Percentiles rank a stretch among this genome's conserved stretches.
These are phyloP conservation scores for Drosophila yakuba DNA, from an alignment of 1,140 invertebrate species.

Conservation along the genomic window DNA sequence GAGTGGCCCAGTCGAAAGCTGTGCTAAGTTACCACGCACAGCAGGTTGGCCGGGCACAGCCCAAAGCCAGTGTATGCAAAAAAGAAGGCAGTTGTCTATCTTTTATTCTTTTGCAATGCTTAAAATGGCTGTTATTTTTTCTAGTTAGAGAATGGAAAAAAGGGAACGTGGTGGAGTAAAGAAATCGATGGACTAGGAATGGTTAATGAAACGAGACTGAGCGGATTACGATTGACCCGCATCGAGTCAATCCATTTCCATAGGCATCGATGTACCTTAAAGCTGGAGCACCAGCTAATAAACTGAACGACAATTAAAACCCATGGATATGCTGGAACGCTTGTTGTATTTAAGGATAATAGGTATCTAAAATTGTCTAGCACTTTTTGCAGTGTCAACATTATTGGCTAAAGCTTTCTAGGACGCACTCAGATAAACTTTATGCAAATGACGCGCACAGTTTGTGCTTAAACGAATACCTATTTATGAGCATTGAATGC, in stretches of 20 bases:
- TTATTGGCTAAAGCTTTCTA: background rate
- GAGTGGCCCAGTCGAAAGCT: constrained; percentile 16
- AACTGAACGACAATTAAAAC: constrained; percentile 23
- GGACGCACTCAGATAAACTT: background rate
- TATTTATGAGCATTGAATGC: background rate
- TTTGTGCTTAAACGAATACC: background rate
- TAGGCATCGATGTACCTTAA: constrained; percentile 21
- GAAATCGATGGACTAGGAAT: constrained; percentile 33
- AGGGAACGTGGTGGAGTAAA: background rate
- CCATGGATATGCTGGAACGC: background rate
- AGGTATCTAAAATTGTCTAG: too few species aligned
- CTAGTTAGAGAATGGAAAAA: constrained; percentile 9
- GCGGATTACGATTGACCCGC: constrained; percentile 58
- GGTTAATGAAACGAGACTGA: constrained; percentile 49
- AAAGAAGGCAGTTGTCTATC: constrained; percentile 13
- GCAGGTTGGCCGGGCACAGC: constrained; percentile 18
- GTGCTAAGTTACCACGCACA: constrained; percentile 24
- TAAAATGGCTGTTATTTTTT: constrained; percentile 38
- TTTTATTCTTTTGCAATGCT: constrained; percentile 8
- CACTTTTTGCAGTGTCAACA: background rate
- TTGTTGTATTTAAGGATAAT: too few species aligned
- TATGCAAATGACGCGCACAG: background rate
- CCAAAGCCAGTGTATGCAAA: background rate
- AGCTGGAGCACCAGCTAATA: constrained; percentile 22
- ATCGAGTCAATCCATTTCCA: constrained; percentile 32